Evolutionary conservation across 2,113 vertebrate genomes (phyloP).

Genomic region (Cyprinodon brontotheroides): DNA sequence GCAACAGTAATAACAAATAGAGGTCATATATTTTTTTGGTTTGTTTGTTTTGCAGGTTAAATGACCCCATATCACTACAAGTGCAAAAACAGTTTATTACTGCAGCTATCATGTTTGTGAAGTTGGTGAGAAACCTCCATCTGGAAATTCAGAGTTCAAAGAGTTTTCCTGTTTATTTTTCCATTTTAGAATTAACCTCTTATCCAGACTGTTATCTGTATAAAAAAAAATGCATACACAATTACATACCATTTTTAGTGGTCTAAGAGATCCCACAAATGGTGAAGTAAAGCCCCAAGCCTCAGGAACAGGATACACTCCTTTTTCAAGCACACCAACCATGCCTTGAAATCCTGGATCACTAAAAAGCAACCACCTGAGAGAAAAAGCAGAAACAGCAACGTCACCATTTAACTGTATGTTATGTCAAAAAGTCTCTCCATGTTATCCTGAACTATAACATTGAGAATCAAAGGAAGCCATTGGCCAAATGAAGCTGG

Average conservation of each 20-base stretch:
- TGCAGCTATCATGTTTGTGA: no score
- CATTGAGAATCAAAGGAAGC: background rate
- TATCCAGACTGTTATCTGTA: background rate
- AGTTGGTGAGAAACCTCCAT: background rate
- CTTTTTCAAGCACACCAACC: constrained; percentile 86
- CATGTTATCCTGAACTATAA: background rate
- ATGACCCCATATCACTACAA: background rate
- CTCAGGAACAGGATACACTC: constrained; percentile 88
- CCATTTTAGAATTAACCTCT: background rate
- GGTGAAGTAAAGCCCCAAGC: constrained; percentile 87
- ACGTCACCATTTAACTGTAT: background rate
- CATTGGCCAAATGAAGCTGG: no score
- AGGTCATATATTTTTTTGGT: background rate
- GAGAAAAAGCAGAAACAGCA: constrained; percentile 1
- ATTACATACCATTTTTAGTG: constrained; percentile 89
- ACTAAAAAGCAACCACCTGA: constrained; percentile 92
- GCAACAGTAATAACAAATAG: background rate
- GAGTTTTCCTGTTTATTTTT: background rate
- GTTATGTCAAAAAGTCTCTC: background rate
- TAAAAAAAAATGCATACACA: background rate
- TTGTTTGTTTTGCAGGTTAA: background rate
- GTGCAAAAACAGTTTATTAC: background rate
- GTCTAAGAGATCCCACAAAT: constrained; percentile 88
- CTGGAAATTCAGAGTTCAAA: background rate
- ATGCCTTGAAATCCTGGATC: constrained; percentile 89